phyloP scores from a whole-genome alignment of 2,888 invertebrate species.

The Podabrus alpinus region DNA sequence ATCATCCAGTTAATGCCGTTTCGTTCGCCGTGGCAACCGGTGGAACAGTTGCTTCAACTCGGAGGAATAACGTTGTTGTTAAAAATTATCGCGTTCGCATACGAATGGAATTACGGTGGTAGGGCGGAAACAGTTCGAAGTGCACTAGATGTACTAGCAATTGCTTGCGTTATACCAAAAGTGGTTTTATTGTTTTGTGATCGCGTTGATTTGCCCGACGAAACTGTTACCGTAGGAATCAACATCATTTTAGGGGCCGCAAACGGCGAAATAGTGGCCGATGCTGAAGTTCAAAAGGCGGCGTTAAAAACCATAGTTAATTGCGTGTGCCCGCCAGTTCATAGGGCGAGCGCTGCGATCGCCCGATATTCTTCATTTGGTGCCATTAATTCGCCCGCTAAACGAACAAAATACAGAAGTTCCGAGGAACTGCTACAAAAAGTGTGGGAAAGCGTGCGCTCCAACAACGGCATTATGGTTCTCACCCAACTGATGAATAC shows the following conservation, averaged over 20 bases:
- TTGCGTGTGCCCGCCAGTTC: constrained; percentile 90
- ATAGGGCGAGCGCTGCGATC: constrained; percentile 67
- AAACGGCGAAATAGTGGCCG: constrained; percentile 88
- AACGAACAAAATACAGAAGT: constrained; percentile 66
- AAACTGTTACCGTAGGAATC: constrained; percentile 73
- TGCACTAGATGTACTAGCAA: constrained; percentile 84
- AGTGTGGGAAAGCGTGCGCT: constrained; percentile 92
- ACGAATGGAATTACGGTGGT: constrained; percentile 91
- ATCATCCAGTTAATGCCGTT: constrained; percentile 77
- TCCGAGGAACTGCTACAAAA: constrained; percentile 88
- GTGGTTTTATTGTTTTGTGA: constrained; percentile 75
- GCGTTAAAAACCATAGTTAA: constrained; percentile 90
- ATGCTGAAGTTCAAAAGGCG: constrained; percentile 90
- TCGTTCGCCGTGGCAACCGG: constrained; percentile 84
- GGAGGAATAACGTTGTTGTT: constrained; percentile 82
- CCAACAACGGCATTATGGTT: constrained; percentile 96
- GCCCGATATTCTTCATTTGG: constrained; percentile 56
- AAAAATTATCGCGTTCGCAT: constrained; percentile 85
- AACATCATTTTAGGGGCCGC: constrained; percentile 85
- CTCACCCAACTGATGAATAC: constrained; percentile 86
- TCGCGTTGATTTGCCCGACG: constrained; percentile 76
- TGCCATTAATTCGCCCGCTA: constrained; percentile 59
- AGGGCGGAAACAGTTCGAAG: constrained; percentile 82
- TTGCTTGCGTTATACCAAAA: constrained; percentile 87
- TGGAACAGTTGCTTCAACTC: constrained; percentile 82